A percentile compares a stretch with the other conserved stretches of the same genome.
Evolutionary conservation across 2,888 invertebrate species (phyloP).

Genomic region (Tenthredo notha): DNA sequence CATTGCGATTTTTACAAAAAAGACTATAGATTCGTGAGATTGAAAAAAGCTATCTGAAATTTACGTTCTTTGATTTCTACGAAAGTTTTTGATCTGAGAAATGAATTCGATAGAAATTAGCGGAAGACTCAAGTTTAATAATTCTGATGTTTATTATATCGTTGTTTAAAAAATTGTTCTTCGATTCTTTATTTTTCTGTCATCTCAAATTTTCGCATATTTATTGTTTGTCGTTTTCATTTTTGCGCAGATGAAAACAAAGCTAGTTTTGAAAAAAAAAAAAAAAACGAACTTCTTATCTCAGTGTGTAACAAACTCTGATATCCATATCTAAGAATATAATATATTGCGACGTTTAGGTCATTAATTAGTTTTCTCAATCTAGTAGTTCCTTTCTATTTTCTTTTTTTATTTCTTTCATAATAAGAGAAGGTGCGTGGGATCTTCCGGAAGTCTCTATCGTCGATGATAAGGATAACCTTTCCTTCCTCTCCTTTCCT

Average conservation of each 20-base stretch:
- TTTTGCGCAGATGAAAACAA: not conserved
- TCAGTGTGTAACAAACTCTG: not conserved
- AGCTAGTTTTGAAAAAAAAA: not conserved
- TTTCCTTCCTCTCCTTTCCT: not conserved
- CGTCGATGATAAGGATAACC: conserved; percentile 31
- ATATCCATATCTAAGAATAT: not conserved
- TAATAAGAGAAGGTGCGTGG: conserved; percentile 47
- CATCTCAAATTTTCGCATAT: not conserved
- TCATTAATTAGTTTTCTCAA: conserved; percentile 24
- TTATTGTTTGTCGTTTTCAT: not conserved
- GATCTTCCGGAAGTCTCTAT: conserved; percentile 50
- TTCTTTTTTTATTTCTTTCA: conserved; percentile 18
- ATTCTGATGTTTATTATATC: not conserved
- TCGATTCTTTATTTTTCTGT: not conserved
- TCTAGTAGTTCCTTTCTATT: conserved; percentile 26
- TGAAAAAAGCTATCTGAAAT: not conserved
- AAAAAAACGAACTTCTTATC: not conserved
- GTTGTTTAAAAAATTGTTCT: not conserved
- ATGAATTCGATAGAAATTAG: too few species aligned
- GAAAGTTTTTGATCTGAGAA: not conserved
- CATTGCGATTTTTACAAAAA: not conserved
- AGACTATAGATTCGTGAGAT: not conserved
- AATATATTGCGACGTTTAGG: not conserved
- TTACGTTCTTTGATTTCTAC: not conserved
- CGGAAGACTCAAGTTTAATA: not conserved